phyloP scores from a whole-genome alignment of 2,888 invertebrate species.

The Nipponacmea schrenckii region DNA sequence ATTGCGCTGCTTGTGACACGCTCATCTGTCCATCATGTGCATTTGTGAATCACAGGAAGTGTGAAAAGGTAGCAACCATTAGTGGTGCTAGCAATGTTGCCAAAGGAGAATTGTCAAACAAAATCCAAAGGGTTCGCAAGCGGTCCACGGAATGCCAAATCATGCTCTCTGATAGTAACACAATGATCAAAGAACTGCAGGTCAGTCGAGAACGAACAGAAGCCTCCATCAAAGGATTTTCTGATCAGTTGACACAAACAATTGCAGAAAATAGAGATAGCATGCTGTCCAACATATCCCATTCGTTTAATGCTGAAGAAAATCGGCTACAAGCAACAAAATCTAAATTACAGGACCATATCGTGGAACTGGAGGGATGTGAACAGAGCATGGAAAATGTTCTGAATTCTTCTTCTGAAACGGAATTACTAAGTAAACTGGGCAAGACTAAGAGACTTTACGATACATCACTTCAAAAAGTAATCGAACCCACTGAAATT shows the following conservation, averaged over 20 bases:
- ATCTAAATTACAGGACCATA: neutral
- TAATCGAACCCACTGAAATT: neutral
- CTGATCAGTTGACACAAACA: neutral
- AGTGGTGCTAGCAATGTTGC: neutral
- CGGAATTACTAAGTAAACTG: neutral
- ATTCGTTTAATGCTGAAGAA: neutral
- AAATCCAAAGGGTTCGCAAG: neutral
- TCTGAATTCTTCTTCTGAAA: neutral
- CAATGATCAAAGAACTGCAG: neutral
- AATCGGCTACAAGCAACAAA: neutral
- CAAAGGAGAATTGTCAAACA: neutral
- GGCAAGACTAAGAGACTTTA: neutral
- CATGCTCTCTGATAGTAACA: neutral
- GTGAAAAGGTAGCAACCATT: neutral
- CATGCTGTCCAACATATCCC: neutral
- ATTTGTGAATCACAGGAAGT: slow-evolving; percentile 1
- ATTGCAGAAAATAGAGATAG: neutral
- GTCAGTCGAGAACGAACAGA: neutral
- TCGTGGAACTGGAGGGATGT: neutral
- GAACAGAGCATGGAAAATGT: neutral
- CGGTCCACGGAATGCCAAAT: neutral
- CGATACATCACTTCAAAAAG: neutral
- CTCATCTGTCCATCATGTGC: neutral
- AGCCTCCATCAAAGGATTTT: neutral
- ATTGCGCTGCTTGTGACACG: neutral